Conservation (phyloP, 1,140 invertebrate species). For the Kradibia gibbosae region DNA sequence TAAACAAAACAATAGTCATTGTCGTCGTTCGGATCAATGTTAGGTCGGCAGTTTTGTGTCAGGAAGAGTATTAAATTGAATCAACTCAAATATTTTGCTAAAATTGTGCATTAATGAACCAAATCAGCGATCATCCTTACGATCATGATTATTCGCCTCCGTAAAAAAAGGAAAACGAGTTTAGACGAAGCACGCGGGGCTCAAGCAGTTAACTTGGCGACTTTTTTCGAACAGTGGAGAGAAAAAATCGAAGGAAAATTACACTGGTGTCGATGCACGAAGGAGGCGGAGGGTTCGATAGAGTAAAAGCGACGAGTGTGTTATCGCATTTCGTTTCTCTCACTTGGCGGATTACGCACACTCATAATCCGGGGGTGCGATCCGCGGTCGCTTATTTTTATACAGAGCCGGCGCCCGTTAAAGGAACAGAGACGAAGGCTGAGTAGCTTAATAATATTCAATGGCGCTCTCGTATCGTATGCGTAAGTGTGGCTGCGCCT, state of each 20-base stretch:
- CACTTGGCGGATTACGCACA: conserved; percentile 15
- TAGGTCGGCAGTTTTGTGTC: no score
- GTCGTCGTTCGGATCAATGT: not conserved
- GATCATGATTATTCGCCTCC: no score
- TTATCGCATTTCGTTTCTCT: conserved; percentile 13
- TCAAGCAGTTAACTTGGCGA: no score
- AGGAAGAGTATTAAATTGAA: no score
- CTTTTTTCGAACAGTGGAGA: not conserved
- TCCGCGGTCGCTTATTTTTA: not conserved
- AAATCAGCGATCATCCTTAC: no score
- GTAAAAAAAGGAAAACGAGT: no score
- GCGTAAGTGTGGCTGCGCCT: not conserved
- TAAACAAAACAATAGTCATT: not conserved
- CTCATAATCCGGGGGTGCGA: conserved; percentile 12
- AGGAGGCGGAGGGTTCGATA: not conserved
- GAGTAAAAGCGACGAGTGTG: conserved; percentile 11
- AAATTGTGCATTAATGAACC: no score
- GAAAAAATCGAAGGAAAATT: not conserved
- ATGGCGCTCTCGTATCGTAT: not conserved
- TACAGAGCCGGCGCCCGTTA: not conserved
- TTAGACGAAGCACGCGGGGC: no score
- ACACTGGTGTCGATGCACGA: not conserved
- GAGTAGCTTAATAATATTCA: conserved; percentile 33
- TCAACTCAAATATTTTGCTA: no score
- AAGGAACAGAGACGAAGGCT: no score